Evolutionary conservation across 1,140 invertebrate species (phyloP), one percentile per base, ranked within the genome.

Genomic region (Xylocopa sonorina): DNA sequence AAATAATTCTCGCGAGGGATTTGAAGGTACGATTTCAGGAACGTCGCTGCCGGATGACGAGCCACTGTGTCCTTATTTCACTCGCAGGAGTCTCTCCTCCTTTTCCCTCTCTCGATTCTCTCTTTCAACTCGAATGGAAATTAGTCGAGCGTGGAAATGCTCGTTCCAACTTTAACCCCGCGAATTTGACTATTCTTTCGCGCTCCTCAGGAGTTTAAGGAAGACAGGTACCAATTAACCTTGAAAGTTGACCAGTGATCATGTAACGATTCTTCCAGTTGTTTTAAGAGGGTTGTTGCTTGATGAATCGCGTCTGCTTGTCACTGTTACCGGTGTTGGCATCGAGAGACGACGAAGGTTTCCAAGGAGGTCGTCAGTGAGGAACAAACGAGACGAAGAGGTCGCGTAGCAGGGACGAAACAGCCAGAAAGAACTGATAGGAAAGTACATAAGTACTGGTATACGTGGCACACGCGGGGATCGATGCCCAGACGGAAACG

Each of bases 401-500:
- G 29, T 62, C n/a, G 53, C 27, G 51, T 9, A 3, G 24, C 9
- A 41, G 41, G 7, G 60, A 60, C 67, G 32, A 60, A 24, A 60
- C n/a, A 73, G 18, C 34, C 60, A 9, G 46, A 38, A n/a, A 58
- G 29, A 46, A 50, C 29, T 60, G 67, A 29, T 46, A 63, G 48
- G 72, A 55, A 75, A n/a, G n/a, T n/a, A n/a, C n/a, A 12, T 58
- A 82, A 78, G 55, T 74, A 64, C 6, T 43, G 50, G 55, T 79
- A 62, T 82, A 75, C 32, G 74, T 58, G 55, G 72, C 50, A 68
- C 29, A 75, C 71, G 81, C 46, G 77, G 74, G 69, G 85, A 90
- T 92, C 87, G 87, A 91, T 91, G 83, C 85, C 77, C 86, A 89
- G 84, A 89, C 84, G 87, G 82, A 73, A 74, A 82, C 88, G 85